Conservation (phyloP, 2,113 vertebrate genomes). For the Micronisus gabar region DNA sequence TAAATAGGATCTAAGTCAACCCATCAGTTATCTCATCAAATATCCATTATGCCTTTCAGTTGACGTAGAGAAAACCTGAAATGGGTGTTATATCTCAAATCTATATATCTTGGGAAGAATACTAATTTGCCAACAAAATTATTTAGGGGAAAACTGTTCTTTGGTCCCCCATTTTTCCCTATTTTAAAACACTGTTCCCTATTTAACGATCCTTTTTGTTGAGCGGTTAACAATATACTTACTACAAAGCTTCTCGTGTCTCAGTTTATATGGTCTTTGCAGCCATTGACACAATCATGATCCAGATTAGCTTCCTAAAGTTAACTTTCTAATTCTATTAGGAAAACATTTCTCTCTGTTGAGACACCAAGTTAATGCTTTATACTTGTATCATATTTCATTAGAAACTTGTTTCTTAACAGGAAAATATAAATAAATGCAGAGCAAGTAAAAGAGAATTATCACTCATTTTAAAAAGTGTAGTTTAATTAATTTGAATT, state of each 20-base stretch:
- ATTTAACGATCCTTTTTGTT: not conserved
- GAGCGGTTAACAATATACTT: not conserved
- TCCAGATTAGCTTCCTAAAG: slow-evolving; percentile 4
- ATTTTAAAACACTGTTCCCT: not conserved
- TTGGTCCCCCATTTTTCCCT: not conserved
- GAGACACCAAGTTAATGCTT: not conserved
- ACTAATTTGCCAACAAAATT: not conserved
- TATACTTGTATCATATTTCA: not conserved
- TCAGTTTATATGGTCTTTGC: not conserved
- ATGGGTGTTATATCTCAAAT: not conserved
- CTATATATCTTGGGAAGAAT: not conserved
- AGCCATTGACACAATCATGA: not conserved
- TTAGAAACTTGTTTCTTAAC: not conserved
- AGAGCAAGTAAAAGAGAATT: not conserved
- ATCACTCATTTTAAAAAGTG: not conserved
- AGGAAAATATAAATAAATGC: not conserved
- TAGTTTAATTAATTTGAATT: not conserved
- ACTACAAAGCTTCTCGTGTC: not conserved
- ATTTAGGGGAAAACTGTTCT: not conserved
- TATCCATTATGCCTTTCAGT: not conserved
- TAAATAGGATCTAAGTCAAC: not conserved
- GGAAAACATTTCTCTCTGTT: not conserved
- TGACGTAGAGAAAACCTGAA: not conserved
- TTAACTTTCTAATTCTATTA: not conserved
- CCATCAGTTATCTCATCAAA: not conserved